Conservation (phyloP, 2,113 vertebrate species). For the Esox niger region DNA sequence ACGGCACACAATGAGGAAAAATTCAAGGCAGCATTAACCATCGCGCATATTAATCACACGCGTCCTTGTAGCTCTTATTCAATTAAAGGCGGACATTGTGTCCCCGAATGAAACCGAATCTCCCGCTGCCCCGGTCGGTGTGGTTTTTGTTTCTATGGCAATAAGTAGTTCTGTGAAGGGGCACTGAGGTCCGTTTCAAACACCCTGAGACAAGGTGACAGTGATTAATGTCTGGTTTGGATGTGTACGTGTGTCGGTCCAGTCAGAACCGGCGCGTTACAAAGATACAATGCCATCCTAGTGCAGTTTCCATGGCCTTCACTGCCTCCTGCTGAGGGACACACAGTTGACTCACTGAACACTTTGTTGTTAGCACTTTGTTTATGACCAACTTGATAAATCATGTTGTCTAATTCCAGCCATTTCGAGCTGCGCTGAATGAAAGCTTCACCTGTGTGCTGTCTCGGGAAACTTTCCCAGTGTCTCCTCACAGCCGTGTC, state of each 20-base stretch:
- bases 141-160: conserved; percentile 62
- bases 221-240: conserved; percentile 74
- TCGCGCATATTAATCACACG: neutral
- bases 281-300: conserved; percentile 22
- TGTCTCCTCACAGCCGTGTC: neutral
- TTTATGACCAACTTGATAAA: no score
- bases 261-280: conserved; percentile 28
- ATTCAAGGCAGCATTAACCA: neutral
- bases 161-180: conserved; percentile 55
- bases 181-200: conserved; percentile 52
- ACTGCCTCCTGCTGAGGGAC: no score
- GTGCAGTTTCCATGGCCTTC: neutral
- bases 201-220: conserved; percentile 58
- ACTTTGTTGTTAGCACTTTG: no score
- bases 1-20: neutral
- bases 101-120: conserved; percentile 26
- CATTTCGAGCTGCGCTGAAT: no score
- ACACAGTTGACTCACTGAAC: no score
- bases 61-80: conserved; percentile 8
- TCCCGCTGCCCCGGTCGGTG: conserved; percentile 36
- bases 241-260: conserved; percentile 49
- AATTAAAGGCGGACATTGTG: conserved; percentile 21
- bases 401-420: no score
- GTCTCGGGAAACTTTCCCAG: conserved; percentile 13
- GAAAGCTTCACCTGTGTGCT: conserved; percentile 48